Percentiles rank a stretch among this genome's conserved stretches.
phyloP scores from a whole-genome alignment of 1,140 invertebrate genomes.

The Harlomillsia oculata region DNA sequence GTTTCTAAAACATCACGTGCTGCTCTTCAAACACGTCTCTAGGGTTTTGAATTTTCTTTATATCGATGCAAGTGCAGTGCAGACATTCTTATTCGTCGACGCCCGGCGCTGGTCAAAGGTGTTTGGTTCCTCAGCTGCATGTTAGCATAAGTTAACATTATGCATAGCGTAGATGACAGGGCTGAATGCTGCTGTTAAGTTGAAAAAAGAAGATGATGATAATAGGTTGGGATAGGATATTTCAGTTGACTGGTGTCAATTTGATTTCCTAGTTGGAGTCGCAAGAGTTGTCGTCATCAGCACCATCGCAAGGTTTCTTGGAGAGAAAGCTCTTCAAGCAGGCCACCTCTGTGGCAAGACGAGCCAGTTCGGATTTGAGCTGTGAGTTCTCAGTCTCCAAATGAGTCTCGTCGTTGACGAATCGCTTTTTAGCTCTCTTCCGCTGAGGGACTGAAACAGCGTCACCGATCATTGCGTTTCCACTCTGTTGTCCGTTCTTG shows the following conservation, averaged over 20 bases:
- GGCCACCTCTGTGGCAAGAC: conserved; percentile 65
- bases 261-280: conserved; percentile 23
- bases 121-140: no score
- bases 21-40: no score
- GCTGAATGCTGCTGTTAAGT: no score
- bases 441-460: conserved; percentile 36
- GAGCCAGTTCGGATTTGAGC: conserved; percentile 72
- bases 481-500: conserved; percentile 41
- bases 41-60: no score
- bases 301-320: conserved; percentile 18
- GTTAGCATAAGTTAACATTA: no score
- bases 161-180: no score
- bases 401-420: conserved; percentile 43
- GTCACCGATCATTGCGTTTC: conserved; percentile 50
- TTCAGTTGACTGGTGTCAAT: not conserved
- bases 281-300: conserved; percentile 31
- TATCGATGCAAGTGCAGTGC: no score
- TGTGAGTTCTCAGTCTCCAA: conserved; percentile 56
- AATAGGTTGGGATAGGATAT: no score
- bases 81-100: no score
- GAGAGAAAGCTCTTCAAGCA: conserved; percentile 33
- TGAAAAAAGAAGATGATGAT: no score
- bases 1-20: no score
- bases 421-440: conserved; percentile 40
- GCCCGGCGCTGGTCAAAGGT: no score